These are phyloP conservation scores for Potamilus streckersoni DNA, from an alignment of 1,140 invertebrate species.

Conservation along the genomic window DNA sequence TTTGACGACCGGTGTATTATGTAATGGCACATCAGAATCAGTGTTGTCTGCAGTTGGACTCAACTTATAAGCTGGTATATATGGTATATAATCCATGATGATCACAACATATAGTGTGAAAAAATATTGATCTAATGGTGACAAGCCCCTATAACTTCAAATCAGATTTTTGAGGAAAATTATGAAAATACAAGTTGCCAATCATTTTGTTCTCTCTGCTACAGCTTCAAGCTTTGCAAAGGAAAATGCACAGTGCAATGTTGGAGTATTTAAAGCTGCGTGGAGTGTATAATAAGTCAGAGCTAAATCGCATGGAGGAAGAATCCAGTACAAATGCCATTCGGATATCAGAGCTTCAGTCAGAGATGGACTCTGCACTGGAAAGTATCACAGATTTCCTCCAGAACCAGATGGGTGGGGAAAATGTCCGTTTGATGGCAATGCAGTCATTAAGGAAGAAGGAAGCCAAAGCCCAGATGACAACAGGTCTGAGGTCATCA, in stretches of 20 bases:
- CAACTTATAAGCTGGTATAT: too few relatives aligned
- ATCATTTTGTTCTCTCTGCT: not conserved
- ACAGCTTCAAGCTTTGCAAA: conserved; percentile 54
- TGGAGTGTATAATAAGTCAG: conserved; percentile 48
- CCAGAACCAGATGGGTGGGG: conserved; percentile 45
- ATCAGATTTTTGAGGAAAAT: too few relatives aligned
- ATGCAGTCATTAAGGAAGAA: conserved; percentile 33
- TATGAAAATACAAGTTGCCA: too few relatives aligned
- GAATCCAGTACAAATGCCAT: conserved; percentile 43
- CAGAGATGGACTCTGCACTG: conserved; percentile 49
- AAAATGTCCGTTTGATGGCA: conserved; percentile 34
- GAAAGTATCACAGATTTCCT: conserved; percentile 52
- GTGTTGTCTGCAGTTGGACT: too few relatives aligned
- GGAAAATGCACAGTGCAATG: conserved; percentile 52
- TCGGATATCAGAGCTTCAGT: conserved; percentile 47
- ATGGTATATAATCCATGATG: too few relatives aligned
- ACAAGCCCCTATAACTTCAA: too few relatives aligned
- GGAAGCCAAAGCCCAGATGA: conserved; percentile 3
- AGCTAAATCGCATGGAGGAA: conserved; percentile 47
- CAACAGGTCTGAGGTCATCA: not conserved
- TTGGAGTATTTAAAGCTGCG: conserved; percentile 54
- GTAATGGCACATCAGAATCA: too few relatives aligned
- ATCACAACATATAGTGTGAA: too few relatives aligned
- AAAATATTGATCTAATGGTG: too few relatives aligned
- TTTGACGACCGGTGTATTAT: too few relatives aligned